These are phyloP conservation scores for Seriola quinqueradiata DNA, from an alignment of 2,113 vertebrate genomes.

Conservation along the genomic window DNA sequence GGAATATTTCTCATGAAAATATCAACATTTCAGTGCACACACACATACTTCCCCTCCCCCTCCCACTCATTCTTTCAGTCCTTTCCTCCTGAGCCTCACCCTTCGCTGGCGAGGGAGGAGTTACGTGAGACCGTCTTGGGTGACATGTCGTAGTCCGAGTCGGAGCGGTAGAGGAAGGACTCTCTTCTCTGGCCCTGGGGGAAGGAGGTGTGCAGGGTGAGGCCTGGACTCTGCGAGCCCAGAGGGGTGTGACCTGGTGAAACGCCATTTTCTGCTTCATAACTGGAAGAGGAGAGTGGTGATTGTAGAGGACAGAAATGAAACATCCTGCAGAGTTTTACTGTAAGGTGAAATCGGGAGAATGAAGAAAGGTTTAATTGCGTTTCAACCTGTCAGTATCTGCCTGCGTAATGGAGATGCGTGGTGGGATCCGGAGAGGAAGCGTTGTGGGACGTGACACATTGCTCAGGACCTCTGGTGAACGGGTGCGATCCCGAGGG, in stretches of 20 bases:
- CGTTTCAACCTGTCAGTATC: constrained; percentile 84
- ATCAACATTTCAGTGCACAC: not conserved
- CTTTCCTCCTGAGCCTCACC: constrained; percentile 78
- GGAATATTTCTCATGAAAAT: not conserved
- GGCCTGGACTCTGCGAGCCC: constrained; percentile 87
- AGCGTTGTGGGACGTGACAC: constrained; percentile 86
- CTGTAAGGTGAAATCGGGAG: not conserved
- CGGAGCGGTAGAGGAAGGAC: constrained; percentile 94
- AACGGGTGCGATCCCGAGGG: constrained; percentile 82
- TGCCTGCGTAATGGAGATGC: constrained; percentile 88
- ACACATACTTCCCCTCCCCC: not conserved
- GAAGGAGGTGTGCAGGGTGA: constrained; percentile 85
- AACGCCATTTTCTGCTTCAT: constrained; percentile 92
- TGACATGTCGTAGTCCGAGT: constrained; percentile 93
- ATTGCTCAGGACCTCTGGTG: constrained; percentile 80
- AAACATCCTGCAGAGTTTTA: not conserved
- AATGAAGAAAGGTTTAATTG: not conserved
- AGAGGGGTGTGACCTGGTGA: constrained; percentile 78
- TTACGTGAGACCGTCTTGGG: constrained; percentile 91
- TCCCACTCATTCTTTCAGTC: not conserved
- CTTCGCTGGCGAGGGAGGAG: constrained; percentile 91
- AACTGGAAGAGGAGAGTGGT: constrained; percentile 71
- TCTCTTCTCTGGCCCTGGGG: constrained; percentile 89
- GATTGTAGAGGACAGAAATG: not conserved
- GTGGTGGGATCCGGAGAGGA: constrained; percentile 85